Evolutionary conservation across 2,888 invertebrate species (phyloP), one percentile per base, ranked within the genome.

Genomic region (Trachelus stipa): DNA sequence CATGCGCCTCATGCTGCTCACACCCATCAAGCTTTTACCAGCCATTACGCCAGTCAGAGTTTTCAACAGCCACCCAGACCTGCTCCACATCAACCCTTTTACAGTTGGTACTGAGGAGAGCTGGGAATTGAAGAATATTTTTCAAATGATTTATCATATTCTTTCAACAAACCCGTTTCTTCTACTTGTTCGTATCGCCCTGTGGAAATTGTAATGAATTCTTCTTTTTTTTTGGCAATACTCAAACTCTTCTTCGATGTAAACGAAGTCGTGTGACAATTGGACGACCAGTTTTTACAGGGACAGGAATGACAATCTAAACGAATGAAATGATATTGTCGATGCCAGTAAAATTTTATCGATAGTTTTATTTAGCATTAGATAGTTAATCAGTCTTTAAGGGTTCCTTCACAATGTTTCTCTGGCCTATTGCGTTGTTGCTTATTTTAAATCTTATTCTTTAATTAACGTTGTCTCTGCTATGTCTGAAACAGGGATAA

Each of bases 51-150:
- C 0, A 79, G 82, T 4, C 89, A 89, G 34, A 83, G 87, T 34
- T 90, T 91, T 75, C 91, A 90, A 73, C 91, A 91, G 80, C 85
- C 90, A 3, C 82, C 87, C 4, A 85, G 89, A 79, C 85, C 89
- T 9, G 79, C 88, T 4, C 85, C 88, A 0, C 90, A 89, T 80
- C 89, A 89, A 76, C 86, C 87, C 0, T 90, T 89, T 76, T 89
- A 90, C 79, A 86, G 83, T 34, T 90, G 89, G 89, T 90, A 88
- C 81, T 87, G 80, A 86, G 75, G 23, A 35, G 1, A 56, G 9
- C 2, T 23, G 40, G 23, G 40, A 56, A 1, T n/a, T 30, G 68
- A 37, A 23, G 15, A 34, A 34, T 56, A 23, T 9, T 15, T 56
- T 56, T 56, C 23, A 56, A 56, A 9, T 6, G 23, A 56, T 9